Percentiles rank a stretch among this genome's conserved stretches.
phyloP scores from a whole-genome alignment of 2,113 vertebrate species.

The Eudorcas thomsonii region DNA sequence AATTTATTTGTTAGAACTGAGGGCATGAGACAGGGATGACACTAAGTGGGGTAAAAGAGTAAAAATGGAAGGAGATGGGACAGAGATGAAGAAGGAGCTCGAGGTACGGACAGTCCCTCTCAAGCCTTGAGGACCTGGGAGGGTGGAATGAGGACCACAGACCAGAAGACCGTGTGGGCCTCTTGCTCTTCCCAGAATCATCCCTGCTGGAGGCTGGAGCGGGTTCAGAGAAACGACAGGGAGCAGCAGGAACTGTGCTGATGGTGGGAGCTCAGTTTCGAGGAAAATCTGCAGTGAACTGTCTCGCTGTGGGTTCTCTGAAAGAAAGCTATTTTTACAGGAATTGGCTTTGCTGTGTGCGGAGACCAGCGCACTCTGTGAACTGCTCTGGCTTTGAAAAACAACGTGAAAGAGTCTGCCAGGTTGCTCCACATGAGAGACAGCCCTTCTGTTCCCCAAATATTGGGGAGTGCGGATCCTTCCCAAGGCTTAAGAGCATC shows the following conservation, averaged over 20 bases:
- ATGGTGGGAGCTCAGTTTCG: conserved; percentile 12
- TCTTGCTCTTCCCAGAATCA: background rate
- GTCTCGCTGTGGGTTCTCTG: conserved; percentile 28
- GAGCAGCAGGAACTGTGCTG: background rate
- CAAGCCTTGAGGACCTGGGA: background rate
- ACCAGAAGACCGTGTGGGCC: background rate
- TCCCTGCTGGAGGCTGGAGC: background rate
- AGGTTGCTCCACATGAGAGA: conserved; percentile 27
- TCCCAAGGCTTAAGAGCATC: background rate
- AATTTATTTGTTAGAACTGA: background rate
- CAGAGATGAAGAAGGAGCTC: background rate
- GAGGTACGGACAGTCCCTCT: background rate
- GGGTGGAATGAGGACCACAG: background rate
- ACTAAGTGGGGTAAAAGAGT: background rate
- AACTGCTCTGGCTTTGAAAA: conserved; percentile 8
- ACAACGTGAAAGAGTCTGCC: background rate
- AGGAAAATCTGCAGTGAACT: conserved; percentile 58
- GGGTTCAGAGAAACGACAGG: background rate
- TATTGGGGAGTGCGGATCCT: background rate
- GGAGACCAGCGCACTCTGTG: conserved; percentile 1
- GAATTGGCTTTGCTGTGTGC: conserved; percentile 7
- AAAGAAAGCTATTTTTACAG: conserved; percentile 57
- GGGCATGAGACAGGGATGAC: background rate
- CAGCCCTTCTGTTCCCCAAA: background rate
- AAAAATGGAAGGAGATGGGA: background rate